Base-by-base conservation (phyloP, 2,888 invertebrate genomes). In the Zhuqinia jingwanae region DNA sequence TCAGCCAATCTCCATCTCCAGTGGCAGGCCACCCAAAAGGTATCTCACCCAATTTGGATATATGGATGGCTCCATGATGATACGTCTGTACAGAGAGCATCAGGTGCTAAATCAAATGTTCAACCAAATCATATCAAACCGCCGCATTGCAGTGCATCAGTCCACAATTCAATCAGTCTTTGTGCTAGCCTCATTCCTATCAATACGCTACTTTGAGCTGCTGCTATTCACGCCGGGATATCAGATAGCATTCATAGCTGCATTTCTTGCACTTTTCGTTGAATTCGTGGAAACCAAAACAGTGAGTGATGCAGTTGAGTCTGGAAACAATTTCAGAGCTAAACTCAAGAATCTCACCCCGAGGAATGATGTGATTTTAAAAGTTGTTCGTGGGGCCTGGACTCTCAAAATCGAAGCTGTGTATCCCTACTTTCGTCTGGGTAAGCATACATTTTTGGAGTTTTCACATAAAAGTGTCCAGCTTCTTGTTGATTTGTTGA, bases 21-120 rank as follows among this genome's bases (percentile, higher is more conserved):
- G 10, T 0, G 15, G 27, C 30, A 53, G 10, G 11, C 58, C 56
- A 3, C 3, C 56, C 0, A 2, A 15, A 0, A 8, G 2, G 15
- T 27, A 8, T 25, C 42, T 2, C 6, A 63, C 78, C 0, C 20
- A 11, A 10, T 11, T 78, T 1, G 78, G 78, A 2, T 15, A 60
- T 6, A 15, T 63, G 5, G n/a, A 20, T 0, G 63, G 25, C 0
- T 0, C 0, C 13, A 15, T 22, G 10, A 15, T 78, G 0, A 45
- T 45, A 13, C 13, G n/a, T 0, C 10, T 63, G 15, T 78, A 47
- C 25, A 60, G 47, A n/a, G 15, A 5, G n/a, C 78, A 78, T 6
- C 78, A 78, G 25, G 45, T 78, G 1, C 60, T 77, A 1, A 77
- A 77, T 22, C 13, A 11, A 5, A 45, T 27, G n/a, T 78, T 78